These are phyloP conservation scores for Heliconius hewitsoni DNA, from an alignment of 1,140 invertebrate genomes.

Conservation along the genomic window DNA sequence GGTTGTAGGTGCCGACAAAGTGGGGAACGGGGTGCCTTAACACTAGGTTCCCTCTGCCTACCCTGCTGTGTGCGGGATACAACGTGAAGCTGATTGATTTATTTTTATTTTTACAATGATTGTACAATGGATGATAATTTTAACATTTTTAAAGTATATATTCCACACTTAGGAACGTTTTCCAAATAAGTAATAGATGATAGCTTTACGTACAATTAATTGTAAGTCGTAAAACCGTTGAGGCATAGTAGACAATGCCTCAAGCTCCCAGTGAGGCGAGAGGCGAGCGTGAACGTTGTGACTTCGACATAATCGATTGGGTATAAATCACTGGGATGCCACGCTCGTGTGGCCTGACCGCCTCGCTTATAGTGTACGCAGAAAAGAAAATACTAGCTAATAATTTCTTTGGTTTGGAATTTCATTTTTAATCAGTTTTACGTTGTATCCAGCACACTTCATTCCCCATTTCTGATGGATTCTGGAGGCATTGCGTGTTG, in stretches of 20 bases:
- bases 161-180: too few species aligned
- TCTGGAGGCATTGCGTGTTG: too few species aligned
- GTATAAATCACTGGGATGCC: slow-evolving; percentile 64
- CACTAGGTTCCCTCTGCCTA: too few species aligned
- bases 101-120: too few species aligned
- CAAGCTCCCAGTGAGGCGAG: slow-evolving; percentile 47
- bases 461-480: too few species aligned
- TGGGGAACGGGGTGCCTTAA: too few species aligned
- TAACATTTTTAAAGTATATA: too few species aligned
- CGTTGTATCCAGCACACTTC: too few species aligned
- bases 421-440: too few species aligned
- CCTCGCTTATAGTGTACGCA: slow-evolving; percentile 24
- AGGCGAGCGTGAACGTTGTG: slow-evolving; percentile 57
- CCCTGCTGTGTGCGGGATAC: too few species aligned
- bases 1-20: too few species aligned
- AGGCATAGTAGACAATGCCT: slow-evolving; percentile 55
- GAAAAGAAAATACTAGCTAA: background rate
- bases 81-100: too few species aligned
- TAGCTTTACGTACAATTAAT: slow-evolving; percentile 42
- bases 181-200: background rate
- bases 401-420: background rate
- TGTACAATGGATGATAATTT: background rate
- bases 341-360: slow-evolving; percentile 60
- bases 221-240: slow-evolving; percentile 64
- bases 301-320: slow-evolving; percentile 54